These are phyloP conservation scores for Romanogobio albipinnatus DNA, from an alignment of 2,113 vertebrate genomes.

Conservation along the genomic window DNA sequence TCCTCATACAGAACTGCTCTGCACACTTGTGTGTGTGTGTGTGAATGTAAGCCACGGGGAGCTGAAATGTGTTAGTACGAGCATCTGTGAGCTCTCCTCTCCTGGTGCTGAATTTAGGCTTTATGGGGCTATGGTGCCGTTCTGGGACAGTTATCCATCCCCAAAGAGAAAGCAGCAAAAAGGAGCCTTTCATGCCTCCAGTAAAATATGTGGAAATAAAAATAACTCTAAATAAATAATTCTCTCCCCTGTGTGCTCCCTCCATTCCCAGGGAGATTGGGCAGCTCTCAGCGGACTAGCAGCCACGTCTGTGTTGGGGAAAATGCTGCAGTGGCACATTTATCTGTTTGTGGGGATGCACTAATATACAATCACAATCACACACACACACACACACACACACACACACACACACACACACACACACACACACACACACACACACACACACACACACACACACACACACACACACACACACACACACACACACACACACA, in stretches of 20 bases:
- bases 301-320: constrained; percentile 33
- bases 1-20: background rate
- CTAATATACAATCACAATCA: constrained; percentile 28
- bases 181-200: constrained; percentile 35
- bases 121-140: constrained; percentile 29
- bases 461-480: background rate
- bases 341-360: constrained; percentile 79
- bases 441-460: constrained; percentile 41
- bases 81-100: constrained; percentile 43
- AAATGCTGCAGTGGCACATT: constrained; percentile 78
- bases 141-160: constrained; percentile 33
- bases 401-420: background rate
- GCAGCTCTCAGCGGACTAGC: constrained; percentile 29
- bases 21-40: background rate
- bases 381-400: constrained; percentile 14
- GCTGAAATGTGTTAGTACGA: constrained; percentile 38
- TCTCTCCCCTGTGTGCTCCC: constrained; percentile 10
- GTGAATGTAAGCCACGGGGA: constrained; percentile 11
- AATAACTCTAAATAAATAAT: constrained; percentile 27
- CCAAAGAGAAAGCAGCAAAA: constrained; percentile 39
- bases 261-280: constrained; percentile 30
- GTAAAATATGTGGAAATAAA: constrained; percentile 47
- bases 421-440: constrained; percentile 11
- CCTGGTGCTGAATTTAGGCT: constrained; percentile 55
- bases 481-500: constrained; percentile 18